A percentile compares a stretch with the other conserved stretches of the same genome.
Evolutionary conservation across 2,888 invertebrate species (phyloP).

Genomic region (Acronicta alni): DNA sequence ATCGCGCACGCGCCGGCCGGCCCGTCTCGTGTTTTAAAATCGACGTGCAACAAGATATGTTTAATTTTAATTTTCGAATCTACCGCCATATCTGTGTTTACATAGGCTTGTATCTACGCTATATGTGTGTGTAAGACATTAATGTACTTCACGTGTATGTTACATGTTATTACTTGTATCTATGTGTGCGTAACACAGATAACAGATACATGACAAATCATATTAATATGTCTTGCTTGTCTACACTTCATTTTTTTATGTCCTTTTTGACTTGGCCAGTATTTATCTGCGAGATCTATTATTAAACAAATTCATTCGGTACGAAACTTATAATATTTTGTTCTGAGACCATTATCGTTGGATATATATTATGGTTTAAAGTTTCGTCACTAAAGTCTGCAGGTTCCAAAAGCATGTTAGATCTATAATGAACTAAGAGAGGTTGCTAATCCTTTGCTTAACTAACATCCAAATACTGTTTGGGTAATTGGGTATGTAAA

Average conservation of each 20-base stretch:
- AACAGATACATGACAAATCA: conserved; percentile 40
- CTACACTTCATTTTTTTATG: conserved; percentile 10
- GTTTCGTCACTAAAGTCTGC: too few relatives aligned
- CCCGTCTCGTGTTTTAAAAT: conserved; percentile 84
- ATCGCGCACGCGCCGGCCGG: conserved; percentile 78
- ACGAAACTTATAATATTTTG: too few relatives aligned
- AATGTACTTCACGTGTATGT: conserved; percentile 8
- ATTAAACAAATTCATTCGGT: too few relatives aligned
- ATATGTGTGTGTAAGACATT: conserved; percentile 15
- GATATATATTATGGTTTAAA: too few relatives aligned
- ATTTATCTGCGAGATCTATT: too few relatives aligned
- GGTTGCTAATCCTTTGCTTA: not conserved
- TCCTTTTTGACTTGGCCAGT: conserved; percentile 14
- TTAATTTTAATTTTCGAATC: conserved; percentile 61
- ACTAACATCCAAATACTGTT: conserved; percentile 6
- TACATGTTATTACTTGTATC: not conserved
- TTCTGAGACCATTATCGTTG: too few relatives aligned
- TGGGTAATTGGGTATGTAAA: conserved; percentile 14
- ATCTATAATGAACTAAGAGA: not conserved
- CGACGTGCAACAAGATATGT: conserved; percentile 74
- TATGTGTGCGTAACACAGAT: conserved; percentile 17
- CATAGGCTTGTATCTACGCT: conserved; percentile 18
- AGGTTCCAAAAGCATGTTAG: too few relatives aligned
- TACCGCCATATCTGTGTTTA: conserved; percentile 44
- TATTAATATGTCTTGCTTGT: conserved; percentile 18